A percentile compares a stretch with the other conserved stretches of the same genome.
Conservation (phyloP, 1,140 invertebrate species). For the Bombus soroeensis region DNA sequence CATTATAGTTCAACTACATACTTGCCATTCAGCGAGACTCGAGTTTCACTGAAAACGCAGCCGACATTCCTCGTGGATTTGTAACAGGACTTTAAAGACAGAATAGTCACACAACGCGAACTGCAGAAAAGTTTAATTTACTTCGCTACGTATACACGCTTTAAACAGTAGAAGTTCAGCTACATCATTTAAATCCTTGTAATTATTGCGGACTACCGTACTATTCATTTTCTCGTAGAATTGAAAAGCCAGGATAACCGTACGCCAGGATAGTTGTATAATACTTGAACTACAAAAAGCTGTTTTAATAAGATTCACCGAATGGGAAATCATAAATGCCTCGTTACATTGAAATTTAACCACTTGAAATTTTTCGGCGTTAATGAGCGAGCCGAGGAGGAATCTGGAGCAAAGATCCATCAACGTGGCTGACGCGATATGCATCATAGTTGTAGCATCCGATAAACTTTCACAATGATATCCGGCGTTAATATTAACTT, state of each 20-base stretch:
- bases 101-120: too few relatives aligned
- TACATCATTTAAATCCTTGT: not conserved
- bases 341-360: slow-evolving; percentile 34
- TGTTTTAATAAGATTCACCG: not conserved
- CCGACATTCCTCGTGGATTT: too few relatives aligned
- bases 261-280: too few relatives aligned
- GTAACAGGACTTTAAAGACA: too few relatives aligned
- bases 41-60: too few relatives aligned
- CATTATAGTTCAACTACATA: too few relatives aligned
- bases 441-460: slow-evolving; percentile 52
- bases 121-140: too few relatives aligned
- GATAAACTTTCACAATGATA: slow-evolving; percentile 64
- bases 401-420: slow-evolving; percentile 49
- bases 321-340: not conserved
- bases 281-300: too few relatives aligned
- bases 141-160: not conserved
- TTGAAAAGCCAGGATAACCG: not conserved
- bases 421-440: slow-evolving; percentile 42
- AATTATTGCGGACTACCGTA: not conserved
- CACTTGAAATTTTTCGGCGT: slow-evolving; percentile 45
- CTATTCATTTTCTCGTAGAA: too few relatives aligned
- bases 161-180: too few relatives aligned
- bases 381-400: slow-evolving; percentile 33
- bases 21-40: too few relatives aligned
- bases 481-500: slow-evolving; percentile 60